phyloP scores from a whole-genome alignment of 2,797 vertebrate genomes.

The Macrochelys suwanniensis region DNA sequence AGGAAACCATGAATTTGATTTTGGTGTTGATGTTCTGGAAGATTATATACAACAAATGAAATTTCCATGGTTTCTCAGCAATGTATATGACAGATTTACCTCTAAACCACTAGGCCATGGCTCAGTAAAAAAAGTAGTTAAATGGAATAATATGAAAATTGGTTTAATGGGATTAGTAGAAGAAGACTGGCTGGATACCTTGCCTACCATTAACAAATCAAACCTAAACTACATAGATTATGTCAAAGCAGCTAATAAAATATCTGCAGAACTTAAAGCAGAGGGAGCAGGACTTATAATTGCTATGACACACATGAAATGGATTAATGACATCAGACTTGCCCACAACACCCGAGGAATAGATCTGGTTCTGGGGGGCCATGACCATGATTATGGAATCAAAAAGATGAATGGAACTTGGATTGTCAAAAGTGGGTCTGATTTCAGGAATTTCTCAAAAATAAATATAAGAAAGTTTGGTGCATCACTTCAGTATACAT shows the following conservation, averaged over 20 bases:
- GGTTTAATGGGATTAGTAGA: slow-evolving; percentile 66
- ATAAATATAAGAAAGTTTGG: slow-evolving; percentile 8
- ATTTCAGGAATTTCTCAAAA: slow-evolving; percentile 64
- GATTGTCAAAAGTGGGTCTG: slow-evolving; percentile 64
- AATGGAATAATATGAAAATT: slow-evolving; percentile 56
- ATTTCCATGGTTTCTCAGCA: slow-evolving; percentile 59
- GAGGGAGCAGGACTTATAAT: slow-evolving; percentile 40
- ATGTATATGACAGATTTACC: slow-evolving; percentile 61
- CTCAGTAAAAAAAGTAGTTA: slow-evolving; percentile 31
- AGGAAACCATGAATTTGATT: slow-evolving; percentile 74
- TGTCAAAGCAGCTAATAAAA: slow-evolving; percentile 35
- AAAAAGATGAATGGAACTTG: slow-evolving; percentile 54
- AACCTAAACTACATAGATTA: slow-evolving; percentile 54
- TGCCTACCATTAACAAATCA: slow-evolving; percentile 59
- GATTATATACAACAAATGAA: slow-evolving; percentile 51
- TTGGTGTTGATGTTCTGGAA: slow-evolving; percentile 58
- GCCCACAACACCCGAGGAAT: slow-evolving; percentile 11
- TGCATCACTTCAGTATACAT: slow-evolving; percentile 51
- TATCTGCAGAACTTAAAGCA: slow-evolving; percentile 46
- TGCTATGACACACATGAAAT: slow-evolving; percentile 57
- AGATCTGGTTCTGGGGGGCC: slow-evolving; percentile 49
- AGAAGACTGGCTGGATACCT: slow-evolving; percentile 68
- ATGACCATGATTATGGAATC: slow-evolving; percentile 63
- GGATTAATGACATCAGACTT: slow-evolving; percentile 60
- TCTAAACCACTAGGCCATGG: slow-evolving; percentile 56